A percentile compares a stretch with the other conserved stretches of the same genome.
Evolutionary conservation across 2,888 invertebrate genomes (phyloP).

Genomic region (Drosophila limbata): DNA sequence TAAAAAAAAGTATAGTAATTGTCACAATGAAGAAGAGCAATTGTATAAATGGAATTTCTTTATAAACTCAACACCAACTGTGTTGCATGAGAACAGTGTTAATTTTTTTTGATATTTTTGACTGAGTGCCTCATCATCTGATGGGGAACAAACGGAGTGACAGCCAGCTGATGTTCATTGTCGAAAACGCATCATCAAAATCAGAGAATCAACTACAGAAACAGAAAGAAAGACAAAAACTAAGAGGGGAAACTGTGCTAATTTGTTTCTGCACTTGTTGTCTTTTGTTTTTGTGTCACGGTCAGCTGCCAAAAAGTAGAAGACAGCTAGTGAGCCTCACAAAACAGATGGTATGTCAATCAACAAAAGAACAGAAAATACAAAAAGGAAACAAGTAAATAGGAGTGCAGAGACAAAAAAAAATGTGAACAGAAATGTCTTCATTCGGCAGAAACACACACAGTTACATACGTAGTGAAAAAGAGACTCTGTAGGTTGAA

Average conservation of each 20-base stretch:
- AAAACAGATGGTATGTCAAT: conserved; percentile 72
- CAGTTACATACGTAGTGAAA: conserved; percentile 11
- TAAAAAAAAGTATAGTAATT: neutral
- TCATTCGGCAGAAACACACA: conserved; percentile 59
- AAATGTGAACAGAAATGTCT: conserved; percentile 68
- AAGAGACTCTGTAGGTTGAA: neutral
- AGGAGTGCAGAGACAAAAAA: conserved; percentile 23
- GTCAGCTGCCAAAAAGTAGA: conserved; percentile 65
- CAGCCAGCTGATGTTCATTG: conserved; percentile 70
- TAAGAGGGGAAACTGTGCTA: conserved; percentile 45
- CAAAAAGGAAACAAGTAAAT: conserved; percentile 37
- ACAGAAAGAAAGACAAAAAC: neutral
- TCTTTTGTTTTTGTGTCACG: conserved; percentile 60
- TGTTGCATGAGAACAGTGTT: neutral
- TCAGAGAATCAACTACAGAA: conserved; percentile 15
- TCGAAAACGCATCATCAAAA: conserved; percentile 71
- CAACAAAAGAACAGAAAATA: conserved; percentile 49
- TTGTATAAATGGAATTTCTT: neutral
- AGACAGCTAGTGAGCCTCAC: conserved; percentile 47
- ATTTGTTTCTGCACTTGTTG: conserved; percentile 66
- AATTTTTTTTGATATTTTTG: conserved; percentile 5
- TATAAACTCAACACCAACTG: neutral
- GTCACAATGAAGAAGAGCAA: neutral
- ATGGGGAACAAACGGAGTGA: conserved; percentile 30
- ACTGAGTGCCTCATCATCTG: conserved; percentile 30